phyloP scores from a whole-genome alignment of 1,140 invertebrate species.

The Lucilia cuprina region DNA sequence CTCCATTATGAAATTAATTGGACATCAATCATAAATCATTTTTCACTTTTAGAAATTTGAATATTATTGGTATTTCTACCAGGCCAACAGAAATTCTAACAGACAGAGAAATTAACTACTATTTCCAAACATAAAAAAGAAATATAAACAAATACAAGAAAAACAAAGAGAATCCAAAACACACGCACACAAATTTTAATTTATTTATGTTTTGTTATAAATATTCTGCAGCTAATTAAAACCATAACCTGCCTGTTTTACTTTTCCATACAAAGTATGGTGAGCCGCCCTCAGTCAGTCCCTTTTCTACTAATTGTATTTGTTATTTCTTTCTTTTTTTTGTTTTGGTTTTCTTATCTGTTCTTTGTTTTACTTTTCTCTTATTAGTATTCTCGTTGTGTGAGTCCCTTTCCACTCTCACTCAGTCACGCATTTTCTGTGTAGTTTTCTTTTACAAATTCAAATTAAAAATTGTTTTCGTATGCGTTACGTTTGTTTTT shows the following conservation, averaged over 20 bases:
- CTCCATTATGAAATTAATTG: background rate
- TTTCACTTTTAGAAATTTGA: slow-evolving; percentile 7
- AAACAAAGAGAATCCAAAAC: background rate
- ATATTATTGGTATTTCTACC: background rate
- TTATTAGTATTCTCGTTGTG: background rate
- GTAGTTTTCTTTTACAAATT: background rate
- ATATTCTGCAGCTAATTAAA: background rate
- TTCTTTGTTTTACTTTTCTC: background rate
- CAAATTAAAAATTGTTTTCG: background rate
- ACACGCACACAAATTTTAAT: background rate
- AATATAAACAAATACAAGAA: too few species aligned
- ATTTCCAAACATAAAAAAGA: too few species aligned
- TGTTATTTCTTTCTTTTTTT: background rate
- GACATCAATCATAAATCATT: background rate
- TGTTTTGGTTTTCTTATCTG: background rate
- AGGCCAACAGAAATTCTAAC: background rate
- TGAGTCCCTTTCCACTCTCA: background rate
- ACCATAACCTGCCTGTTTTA: background rate
- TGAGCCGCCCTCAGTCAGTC: background rate
- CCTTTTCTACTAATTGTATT: background rate
- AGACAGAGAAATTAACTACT: background rate
- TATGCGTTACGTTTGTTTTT: background rate
- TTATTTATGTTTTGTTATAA: background rate
- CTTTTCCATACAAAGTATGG: background rate
- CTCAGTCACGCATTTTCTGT: background rate